Conservation (phyloP, 2,113 vertebrate genomes). For the Atherinomorus stipes region DNA sequence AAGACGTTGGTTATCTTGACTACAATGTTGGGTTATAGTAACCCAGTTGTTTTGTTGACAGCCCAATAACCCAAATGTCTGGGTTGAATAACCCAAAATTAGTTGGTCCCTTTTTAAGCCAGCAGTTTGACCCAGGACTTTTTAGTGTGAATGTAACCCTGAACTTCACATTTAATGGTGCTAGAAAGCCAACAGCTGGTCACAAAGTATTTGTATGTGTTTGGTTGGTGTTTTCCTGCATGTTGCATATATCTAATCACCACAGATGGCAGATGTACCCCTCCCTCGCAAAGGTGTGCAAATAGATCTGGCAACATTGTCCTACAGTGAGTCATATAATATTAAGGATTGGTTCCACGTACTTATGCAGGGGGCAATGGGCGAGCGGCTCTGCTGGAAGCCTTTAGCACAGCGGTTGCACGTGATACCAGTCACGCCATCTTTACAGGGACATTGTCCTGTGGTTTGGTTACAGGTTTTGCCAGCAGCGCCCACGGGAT, state of each 20-base stretch:
- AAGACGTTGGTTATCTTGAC: no score
- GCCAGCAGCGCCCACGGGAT: slow-evolving; percentile 97
- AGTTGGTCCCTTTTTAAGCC: no score
- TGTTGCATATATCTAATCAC: slow-evolving; percentile 6
- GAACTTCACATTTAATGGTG: slow-evolving; percentile 28
- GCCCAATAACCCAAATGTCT: no score
- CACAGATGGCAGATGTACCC: background rate
- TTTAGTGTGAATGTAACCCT: no score
- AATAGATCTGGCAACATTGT: background rate
- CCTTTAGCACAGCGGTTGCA: slow-evolving; percentile 99
- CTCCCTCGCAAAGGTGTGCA: no score
- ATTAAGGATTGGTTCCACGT: slow-evolving; percentile 79
- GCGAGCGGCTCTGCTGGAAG: slow-evolving; percentile 99
- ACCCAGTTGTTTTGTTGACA: no score
- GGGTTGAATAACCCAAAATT: no score
- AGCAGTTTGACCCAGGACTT: no score
- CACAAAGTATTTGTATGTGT: slow-evolving; percentile 46
- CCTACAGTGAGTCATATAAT: slow-evolving; percentile 39
- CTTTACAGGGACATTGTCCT: slow-evolving; percentile 99
- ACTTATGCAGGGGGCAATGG: slow-evolving; percentile 99
- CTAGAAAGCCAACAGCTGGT: slow-evolving; percentile 20
- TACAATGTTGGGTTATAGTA: no score
- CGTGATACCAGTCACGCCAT: slow-evolving; percentile 97
- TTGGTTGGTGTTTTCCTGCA: background rate
- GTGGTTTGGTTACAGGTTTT: slow-evolving; percentile 99